Evolutionary conservation across 1,140 invertebrate genomes (phyloP).

Genomic region (Trichogramma pretiosum): DNA sequence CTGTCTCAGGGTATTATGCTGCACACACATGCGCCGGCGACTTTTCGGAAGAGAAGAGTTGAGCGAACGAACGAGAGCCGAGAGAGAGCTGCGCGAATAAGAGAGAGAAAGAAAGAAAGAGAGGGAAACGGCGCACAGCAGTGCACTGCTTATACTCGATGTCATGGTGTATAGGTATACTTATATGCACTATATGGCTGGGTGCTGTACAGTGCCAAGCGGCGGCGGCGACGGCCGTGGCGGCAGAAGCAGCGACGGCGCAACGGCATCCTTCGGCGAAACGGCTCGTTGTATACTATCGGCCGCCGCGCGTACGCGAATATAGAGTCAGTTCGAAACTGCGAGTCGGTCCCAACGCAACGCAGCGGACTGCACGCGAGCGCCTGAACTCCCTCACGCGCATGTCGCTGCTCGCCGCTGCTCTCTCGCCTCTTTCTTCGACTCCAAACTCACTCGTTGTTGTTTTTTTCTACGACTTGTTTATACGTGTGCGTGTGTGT

Average conservation of each 20-base stretch:
- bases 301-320: conserved; percentile 6
- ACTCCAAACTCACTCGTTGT: no score
- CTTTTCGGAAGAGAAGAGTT: no score
- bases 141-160: no score
- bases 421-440: no score
- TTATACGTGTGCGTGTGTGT: not conserved
- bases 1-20: no score
- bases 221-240: not conserved
- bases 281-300: conserved; percentile 19
- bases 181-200: no score
- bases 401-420: no score
- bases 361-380: no score
- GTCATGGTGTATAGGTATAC: no score
- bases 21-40: no score
- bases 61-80: conserved; percentile 15
- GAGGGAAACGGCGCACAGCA: not conserved
- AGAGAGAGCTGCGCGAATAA: conserved; percentile 17
- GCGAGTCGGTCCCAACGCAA: conserved; percentile 7
- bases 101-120: not conserved
- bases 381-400: no score
- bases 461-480: no score
- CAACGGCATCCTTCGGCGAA: conserved; percentile 26
- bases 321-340: conserved; percentile 6
- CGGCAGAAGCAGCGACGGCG: conserved; percentile 1
- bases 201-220: not conserved